Base-by-base conservation (phyloP, 2,888 invertebrate genomes). In the Volucella inflata region DNA sequence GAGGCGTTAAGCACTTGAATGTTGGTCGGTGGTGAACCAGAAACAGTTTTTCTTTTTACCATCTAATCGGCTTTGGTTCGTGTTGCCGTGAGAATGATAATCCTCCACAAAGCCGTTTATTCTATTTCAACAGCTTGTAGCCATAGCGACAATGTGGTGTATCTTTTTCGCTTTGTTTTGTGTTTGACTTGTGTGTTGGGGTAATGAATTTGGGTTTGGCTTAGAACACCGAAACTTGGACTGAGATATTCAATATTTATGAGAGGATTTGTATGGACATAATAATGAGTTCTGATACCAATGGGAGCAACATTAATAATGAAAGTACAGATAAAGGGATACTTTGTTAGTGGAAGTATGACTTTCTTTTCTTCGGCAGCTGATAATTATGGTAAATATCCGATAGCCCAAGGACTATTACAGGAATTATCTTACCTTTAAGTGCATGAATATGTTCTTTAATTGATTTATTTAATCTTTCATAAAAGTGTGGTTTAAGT, bases 221-320 rank as follows among this genome's bases (percentile, higher is more conserved):
- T 38, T 8, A 40, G 11, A 48, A 17, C 30, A 44, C 30, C 17
- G 14, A 11, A 65, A 4, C 12, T 59, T 36, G n/a, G n/a, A 16
- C 14, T 10, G 42, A 59, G 57, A 30, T 68, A 70, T 76, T 81
- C 64, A 81, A 75, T 81, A 81, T 81, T 81, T 81, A 81, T 81
- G 80, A 76, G 68, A 16, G 50, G 42, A 72, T 79, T 79, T 79
- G 42, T 72, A 78, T 78, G 72, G 57, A 65, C 57, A 71, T 71
- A 59, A 51, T 71, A 57, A 71, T 59, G 42, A 65, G 59, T 50
- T 59, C 65, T 65, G 78, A 40, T 1, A 51, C n/a, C 8, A 53
- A 30, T 11, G n/a, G 67, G 42, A 21, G 50, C 30, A 6, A 30
- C 6, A 30, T 30, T 30, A 30, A 30, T 30, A 30, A 0, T 30